A percentile compares a stretch with the other conserved stretches of the same genome.
phyloP scores from a whole-genome alignment of 2,113 vertebrate species.

The Chionodraco myersi region DNA sequence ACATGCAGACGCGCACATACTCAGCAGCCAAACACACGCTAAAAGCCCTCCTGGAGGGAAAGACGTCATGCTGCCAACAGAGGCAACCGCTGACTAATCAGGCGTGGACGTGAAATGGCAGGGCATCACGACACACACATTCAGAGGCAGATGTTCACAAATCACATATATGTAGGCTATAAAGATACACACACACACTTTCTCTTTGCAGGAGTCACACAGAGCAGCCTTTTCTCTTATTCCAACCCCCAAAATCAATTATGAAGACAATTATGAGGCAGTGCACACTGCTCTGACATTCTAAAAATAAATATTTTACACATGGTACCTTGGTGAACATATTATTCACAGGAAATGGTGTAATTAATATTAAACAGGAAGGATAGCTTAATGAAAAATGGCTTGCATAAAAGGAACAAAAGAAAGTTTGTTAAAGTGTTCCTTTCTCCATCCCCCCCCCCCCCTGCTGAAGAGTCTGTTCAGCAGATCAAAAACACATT shows the following conservation, averaged over 20 bases:
- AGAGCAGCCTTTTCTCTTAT: constrained; percentile 17
- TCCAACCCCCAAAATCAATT: constrained; percentile 29
- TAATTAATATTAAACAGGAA: constrained; percentile 9
- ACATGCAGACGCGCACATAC: background rate
- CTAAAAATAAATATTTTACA: background rate
- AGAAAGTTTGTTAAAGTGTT: background rate
- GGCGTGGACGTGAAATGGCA: constrained; percentile 57
- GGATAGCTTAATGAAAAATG: constrained; percentile 11
- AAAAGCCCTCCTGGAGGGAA: constrained; percentile 58
- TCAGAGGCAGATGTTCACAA: constrained; percentile 30
- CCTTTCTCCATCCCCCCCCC: constrained; percentile 16
- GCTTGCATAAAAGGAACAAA: background rate
- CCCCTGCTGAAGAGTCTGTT: constrained; percentile 49
- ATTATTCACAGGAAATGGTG: constrained; percentile 15
- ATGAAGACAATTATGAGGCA: constrained; percentile 32
- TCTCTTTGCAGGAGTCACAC: background rate
- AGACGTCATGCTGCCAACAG: constrained; percentile 54
- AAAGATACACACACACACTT: background rate
- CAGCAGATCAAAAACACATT: constrained; percentile 70
- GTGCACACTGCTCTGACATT: background rate
- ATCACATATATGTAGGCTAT: background rate
- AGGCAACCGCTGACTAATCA: constrained; percentile 56
- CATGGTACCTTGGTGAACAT: constrained; percentile 16
- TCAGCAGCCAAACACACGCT: constrained; percentile 24
- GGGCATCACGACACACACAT: constrained; percentile 33